Evolutionary conservation across 1,140 invertebrate species (phyloP).

Genomic region (Lepidostoma basale): DNA sequence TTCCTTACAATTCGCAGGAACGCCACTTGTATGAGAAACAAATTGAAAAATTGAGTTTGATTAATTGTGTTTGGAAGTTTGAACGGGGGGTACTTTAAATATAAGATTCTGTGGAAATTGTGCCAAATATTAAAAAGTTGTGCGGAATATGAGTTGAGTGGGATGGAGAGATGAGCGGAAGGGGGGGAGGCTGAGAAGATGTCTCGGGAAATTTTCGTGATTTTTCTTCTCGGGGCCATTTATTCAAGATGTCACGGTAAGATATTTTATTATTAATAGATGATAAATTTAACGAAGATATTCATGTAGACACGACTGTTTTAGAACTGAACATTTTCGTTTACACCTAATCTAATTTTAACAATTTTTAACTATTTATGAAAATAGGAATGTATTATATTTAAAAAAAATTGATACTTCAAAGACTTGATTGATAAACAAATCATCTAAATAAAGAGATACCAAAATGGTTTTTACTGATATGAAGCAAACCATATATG

Average conservation of each 20-base stretch:
- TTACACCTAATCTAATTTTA: too few species aligned
- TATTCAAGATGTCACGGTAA: slow-evolving; percentile 16
- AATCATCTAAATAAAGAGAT: too few species aligned
- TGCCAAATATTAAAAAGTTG: slow-evolving; percentile 35
- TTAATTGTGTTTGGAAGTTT: slow-evolving; percentile 42
- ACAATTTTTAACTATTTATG: too few species aligned
- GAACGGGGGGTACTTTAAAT: slow-evolving; percentile 20
- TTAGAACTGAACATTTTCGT: too few species aligned
- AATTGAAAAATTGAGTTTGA: slow-evolving; percentile 45
- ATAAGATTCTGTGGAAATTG: slow-evolving; percentile 18
- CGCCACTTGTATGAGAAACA: slow-evolving; percentile 30
- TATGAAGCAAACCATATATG: too few species aligned
- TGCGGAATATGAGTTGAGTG: slow-evolving; percentile 37
- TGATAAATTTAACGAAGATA: too few species aligned
- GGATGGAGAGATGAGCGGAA: slow-evolving; percentile 16
- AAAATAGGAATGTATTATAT: too few species aligned
- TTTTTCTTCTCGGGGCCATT: slow-evolving; percentile 18
- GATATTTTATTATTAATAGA: too few species aligned
- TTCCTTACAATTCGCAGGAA: slow-evolving; percentile 12
- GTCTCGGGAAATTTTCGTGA: slow-evolving; percentile 19
- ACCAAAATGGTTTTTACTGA: too few species aligned
- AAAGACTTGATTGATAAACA: too few species aligned
- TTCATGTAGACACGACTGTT: too few species aligned
- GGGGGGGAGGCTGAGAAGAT: slow-evolving; percentile 22
- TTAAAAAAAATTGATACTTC: too few species aligned